Evolutionary conservation across 2,888 invertebrate genomes (phyloP), one percentile per base, ranked within the genome.

Genomic region (Melanchra persicariae): DNA sequence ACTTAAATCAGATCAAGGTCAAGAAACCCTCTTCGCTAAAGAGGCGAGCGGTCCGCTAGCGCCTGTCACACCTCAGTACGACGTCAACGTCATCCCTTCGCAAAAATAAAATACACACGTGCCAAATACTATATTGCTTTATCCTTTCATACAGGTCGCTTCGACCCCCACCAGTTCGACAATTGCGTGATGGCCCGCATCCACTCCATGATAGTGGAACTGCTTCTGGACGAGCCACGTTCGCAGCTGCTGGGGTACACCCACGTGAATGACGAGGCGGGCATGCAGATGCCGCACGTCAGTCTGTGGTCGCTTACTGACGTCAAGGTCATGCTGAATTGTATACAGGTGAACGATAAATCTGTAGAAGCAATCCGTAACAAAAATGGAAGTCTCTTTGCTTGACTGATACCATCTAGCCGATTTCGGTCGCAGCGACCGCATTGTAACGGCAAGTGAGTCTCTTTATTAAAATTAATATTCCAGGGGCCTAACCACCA

Each of bases 141-240:
- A 10, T 43, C 30, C 15, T 5, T 40, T 17, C 17, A 40, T 58
- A 1, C 91, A 97, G 97, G 97, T 51, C 97, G 97, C 43, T 98
- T 98, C 91, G 98, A 98, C 93, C 97, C 98, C 0, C 97, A 97
- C 89, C 96, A 97, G 77, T 98, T 96, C 91, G 98, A 98, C 68
- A 98, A 98, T 65, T 97, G 97, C 52, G 98, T 98, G 88, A 98
- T 99, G 98, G 98, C 98, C 43, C 97, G 98, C 54, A 97, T 98
- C 0, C 98, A 98, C 92, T 98, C 98, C 75, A 96, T 99, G 91
- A 97, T 98, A n/a, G 98, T 98, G 65, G 99, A 99, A 87, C 96
- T 98, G 0, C 91, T 98, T 17, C 96, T 99, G 94, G 98, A 99
- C 90, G 98, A 99, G 85, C 98, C 98, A 79, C 90, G 95, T 8